Conservation (phyloP, 2,888 invertebrate genomes). For the Drosophila algonquin region DNA sequence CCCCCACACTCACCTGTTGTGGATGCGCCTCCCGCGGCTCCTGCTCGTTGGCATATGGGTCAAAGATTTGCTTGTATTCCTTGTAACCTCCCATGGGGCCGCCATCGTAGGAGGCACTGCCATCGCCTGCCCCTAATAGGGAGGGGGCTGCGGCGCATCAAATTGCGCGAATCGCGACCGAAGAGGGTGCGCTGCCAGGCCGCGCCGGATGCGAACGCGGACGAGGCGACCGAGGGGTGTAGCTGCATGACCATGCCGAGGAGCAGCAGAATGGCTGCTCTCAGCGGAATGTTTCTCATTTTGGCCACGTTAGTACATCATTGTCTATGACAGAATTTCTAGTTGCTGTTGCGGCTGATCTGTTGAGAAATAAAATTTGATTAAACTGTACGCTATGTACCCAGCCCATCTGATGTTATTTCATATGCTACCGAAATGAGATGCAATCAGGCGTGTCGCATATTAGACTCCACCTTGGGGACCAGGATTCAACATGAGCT, state of each 20-base stretch:
- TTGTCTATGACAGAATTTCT: slow-evolving; percentile 47
- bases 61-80: slow-evolving; percentile 56
- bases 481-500: slow-evolving; percentile 22
- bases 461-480: not conserved
- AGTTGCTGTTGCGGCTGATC: slow-evolving; percentile 15
- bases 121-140: slow-evolving; percentile 18
- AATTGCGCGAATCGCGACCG: slow-evolving; percentile 91
- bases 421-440: not conserved
- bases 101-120: slow-evolving; percentile 10
- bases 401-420: not conserved
- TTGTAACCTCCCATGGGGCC: slow-evolving; percentile 43
- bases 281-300: slow-evolving; percentile 77
- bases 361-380: not conserved
- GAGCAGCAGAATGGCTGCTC: slow-evolving; percentile 66
- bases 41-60: slow-evolving; percentile 38
- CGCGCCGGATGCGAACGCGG: slow-evolving; percentile 84
- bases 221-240: slow-evolving; percentile 85
- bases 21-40: slow-evolving; percentile 26
- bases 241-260: slow-evolving; percentile 66
- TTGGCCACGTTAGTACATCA: slow-evolving; percentile 54
- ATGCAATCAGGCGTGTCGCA: slow-evolving; percentile 33
- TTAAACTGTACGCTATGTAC: too few relatives aligned
- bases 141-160: slow-evolving; percentile 51
- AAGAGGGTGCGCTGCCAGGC: slow-evolving; percentile 91
- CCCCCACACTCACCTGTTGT: slow-evolving; percentile 65